A percentile compares a stretch with the other conserved stretches of the same genome.
Conservation (phyloP, 2,888 invertebrate genomes). For the Cerastis leucographa region DNA sequence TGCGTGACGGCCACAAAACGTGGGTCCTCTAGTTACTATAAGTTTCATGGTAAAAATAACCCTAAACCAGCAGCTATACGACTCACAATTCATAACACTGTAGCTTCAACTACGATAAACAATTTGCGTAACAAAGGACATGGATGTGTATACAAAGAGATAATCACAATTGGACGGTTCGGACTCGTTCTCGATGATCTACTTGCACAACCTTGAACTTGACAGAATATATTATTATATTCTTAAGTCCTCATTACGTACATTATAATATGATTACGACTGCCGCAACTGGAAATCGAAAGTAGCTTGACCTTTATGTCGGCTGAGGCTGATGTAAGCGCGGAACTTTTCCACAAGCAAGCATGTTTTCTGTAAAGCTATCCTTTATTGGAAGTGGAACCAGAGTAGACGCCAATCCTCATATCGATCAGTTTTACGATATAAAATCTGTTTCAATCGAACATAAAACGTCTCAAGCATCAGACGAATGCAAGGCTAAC, state of each 20-base stretch:
- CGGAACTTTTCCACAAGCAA: constrained; percentile 38
- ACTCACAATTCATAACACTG: constrained; percentile 34
- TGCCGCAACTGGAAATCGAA: constrained; percentile 33
- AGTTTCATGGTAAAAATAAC: constrained; percentile 52
- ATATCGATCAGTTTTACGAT: constrained; percentile 20
- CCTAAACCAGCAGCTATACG: constrained; percentile 23
- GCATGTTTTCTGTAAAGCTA: constrained; percentile 21
- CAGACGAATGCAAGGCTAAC: constrained; percentile 66
- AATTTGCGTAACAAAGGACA: constrained; percentile 64
- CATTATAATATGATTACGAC: constrained; percentile 8
- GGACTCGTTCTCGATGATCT: constrained; percentile 28
- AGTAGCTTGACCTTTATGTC: constrained; percentile 30
- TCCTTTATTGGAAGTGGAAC: constrained; percentile 17
- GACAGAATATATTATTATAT: constrained; percentile 38
- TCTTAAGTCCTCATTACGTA: constrained; percentile 12
- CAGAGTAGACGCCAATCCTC: constrained; percentile 8
- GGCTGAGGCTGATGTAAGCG: constrained; percentile 28
- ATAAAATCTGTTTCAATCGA: constrained; percentile 30
- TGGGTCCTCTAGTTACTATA: constrained; percentile 43
- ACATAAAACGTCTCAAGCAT: constrained; percentile 43
- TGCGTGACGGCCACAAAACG: constrained; percentile 79
- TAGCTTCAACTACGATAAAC: constrained; percentile 32
- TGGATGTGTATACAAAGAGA: constrained; percentile 50
- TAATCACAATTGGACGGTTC: constrained; percentile 40
- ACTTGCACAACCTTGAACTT: constrained; percentile 65